Conservation (phyloP, 1,140 invertebrate species). For the Thereuonema tuberculata region DNA sequence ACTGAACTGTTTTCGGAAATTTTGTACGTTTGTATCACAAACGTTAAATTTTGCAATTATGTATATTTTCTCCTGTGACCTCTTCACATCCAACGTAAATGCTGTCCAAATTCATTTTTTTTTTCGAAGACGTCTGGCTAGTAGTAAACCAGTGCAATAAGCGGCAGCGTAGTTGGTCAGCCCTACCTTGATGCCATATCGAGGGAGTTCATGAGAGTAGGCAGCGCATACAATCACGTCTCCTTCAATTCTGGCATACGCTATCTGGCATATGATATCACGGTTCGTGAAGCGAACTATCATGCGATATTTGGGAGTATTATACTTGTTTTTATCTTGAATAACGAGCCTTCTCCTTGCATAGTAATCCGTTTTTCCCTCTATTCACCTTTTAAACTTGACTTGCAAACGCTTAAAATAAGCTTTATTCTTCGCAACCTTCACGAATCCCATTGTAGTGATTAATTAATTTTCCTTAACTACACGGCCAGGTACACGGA, state of each 20-base stretch:
- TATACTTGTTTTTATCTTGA: constrained; percentile 99
- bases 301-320: constrained; percentile 98
- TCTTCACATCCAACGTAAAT: constrained; percentile 83
- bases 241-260: constrained; percentile 94
- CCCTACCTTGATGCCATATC: constrained; percentile 88
- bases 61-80: constrained; percentile 88
- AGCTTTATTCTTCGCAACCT: too few species aligned
- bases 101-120: constrained; percentile 78
- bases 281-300: constrained; percentile 97
- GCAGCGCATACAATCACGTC: constrained; percentile 93
- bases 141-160: constrained; percentile 91
- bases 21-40: too few species aligned
- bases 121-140: constrained; percentile 76
- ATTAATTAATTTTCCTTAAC: too few species aligned
- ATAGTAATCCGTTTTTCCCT: constrained; percentile 99
- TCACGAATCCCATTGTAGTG: too few species aligned
- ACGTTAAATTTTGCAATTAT: too few species aligned
- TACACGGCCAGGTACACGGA: too few species aligned
- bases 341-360: constrained; percentile 90
- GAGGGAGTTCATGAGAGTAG: constrained; percentile 92
- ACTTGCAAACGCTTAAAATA: too few species aligned
- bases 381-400: too few species aligned
- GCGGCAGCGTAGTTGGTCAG: constrained; percentile 98
- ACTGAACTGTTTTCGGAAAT: too few species aligned
- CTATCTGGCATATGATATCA: constrained; percentile 93